These are phyloP conservation scores for Cettia cetti DNA, from an alignment of 2,113 vertebrate genomes.

Conservation along the genomic window DNA sequence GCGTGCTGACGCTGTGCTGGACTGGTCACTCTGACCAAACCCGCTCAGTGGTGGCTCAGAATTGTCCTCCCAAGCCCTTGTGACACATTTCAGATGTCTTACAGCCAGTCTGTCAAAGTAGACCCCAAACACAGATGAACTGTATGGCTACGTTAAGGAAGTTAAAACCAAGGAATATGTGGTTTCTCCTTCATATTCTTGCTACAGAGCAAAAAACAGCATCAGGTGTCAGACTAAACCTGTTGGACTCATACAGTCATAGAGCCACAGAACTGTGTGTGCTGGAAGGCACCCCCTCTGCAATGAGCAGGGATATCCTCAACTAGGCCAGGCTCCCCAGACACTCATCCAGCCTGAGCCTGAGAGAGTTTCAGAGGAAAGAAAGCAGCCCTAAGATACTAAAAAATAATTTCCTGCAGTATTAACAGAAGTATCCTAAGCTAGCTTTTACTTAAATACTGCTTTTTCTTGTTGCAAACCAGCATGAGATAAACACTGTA, in stretches of 20 bases:
- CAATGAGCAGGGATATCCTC: background rate
- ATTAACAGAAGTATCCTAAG: rapidly evolving
- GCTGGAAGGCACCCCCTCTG: background rate
- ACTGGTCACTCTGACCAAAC: background rate
- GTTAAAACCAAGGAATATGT: too few species aligned
- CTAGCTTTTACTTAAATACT: background rate
- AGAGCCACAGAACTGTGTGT: background rate
- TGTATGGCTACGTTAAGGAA: background rate
- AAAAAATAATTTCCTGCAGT: background rate
- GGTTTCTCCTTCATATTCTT: background rate
- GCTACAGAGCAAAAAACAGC: background rate
- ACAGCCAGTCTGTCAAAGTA: background rate
- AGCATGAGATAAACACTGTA: background rate
- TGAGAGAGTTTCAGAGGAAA: background rate
- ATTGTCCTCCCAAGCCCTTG: background rate
- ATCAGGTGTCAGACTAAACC: background rate
- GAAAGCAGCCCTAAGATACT: background rate
- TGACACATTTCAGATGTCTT: background rate
- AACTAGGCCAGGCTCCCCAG: background rate
- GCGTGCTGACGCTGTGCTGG: background rate
- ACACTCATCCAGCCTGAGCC: background rate
- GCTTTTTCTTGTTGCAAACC: background rate
- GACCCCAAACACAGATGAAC: background rate
- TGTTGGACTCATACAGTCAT: background rate
- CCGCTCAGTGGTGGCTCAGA: background rate